phyloP scores from a whole-genome alignment of 2,888 invertebrate genomes.

The Drosophila demipolita region DNA sequence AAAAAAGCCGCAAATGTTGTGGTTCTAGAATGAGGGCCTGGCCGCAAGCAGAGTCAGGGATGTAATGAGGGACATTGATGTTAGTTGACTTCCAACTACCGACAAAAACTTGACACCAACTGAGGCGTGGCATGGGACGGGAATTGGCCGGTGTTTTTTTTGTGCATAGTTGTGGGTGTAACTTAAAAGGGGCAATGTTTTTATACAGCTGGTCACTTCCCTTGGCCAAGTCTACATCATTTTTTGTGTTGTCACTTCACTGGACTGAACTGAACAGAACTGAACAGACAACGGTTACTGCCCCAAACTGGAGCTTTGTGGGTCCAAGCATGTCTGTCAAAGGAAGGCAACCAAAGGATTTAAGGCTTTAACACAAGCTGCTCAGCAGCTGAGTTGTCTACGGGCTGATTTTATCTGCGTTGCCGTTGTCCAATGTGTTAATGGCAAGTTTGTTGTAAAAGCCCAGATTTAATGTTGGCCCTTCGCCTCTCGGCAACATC shows the following conservation, averaged over 20 bases:
- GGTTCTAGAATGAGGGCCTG: slow-evolving; percentile 24
- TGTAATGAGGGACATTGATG: slow-evolving; percentile 27
- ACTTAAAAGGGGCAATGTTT: slow-evolving; percentile 51
- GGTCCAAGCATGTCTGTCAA: slow-evolving; percentile 43
- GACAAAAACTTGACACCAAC: slow-evolving; percentile 50
- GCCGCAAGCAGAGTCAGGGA: slow-evolving; percentile 29
- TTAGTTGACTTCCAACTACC: slow-evolving; percentile 5
- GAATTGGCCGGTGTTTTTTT: not conserved
- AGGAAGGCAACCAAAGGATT: slow-evolving; percentile 45
- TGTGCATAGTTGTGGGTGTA: slow-evolving; percentile 58
- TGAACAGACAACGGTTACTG: slow-evolving; percentile 56
- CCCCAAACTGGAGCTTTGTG: slow-evolving; percentile 10
- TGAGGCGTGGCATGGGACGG: slow-evolving; percentile 6
- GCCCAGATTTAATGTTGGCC: slow-evolving; percentile 54
- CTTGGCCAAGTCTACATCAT: slow-evolving; percentile 51
- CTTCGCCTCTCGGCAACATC: not conserved
- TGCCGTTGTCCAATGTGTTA: slow-evolving; percentile 57
- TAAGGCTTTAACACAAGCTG: slow-evolving; percentile 61
- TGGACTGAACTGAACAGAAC: slow-evolving; percentile 26
- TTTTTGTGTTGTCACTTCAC: slow-evolving; percentile 68
- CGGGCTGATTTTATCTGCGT: slow-evolving; percentile 5
- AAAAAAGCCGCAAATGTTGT: slow-evolving; percentile 44
- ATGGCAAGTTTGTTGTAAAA: slow-evolving; percentile 60
- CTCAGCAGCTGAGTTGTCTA: slow-evolving; percentile 32
- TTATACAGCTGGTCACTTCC: slow-evolving; percentile 11